Percentiles rank a stretch among this genome's conserved stretches.
phyloP scores from a whole-genome alignment of 2,888 invertebrate genomes.

The Athalia cordata region DNA sequence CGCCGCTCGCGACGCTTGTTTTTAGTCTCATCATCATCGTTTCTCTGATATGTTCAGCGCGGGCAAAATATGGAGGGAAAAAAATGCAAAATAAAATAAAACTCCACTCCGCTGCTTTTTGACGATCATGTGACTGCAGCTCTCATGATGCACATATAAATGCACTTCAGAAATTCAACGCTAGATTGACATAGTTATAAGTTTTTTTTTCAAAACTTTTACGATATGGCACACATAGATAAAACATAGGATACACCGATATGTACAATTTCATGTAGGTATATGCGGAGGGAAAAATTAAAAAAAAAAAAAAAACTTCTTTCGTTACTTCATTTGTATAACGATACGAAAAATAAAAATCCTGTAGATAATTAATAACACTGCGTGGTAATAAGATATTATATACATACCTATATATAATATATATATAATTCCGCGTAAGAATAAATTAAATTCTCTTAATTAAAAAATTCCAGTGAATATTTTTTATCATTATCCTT shows the following conservation, averaged over 20 bases:
- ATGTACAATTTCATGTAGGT: not conserved
- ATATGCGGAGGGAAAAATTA: not conserved
- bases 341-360: not conserved
- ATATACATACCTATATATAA: not conserved
- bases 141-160: not conserved
- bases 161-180: too few relatives aligned
- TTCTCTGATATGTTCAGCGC: not conserved
- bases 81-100: too few relatives aligned
- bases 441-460: not conserved
- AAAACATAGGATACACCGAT: not conserved
- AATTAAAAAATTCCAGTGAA: constrained; percentile 13
- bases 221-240: not conserved
- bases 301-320: not conserved
- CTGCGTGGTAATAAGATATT: constrained; percentile 10
- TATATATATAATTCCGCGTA: too few relatives aligned
- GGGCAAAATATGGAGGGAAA: not conserved
- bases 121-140: not conserved
- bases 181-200: constrained; percentile 44
- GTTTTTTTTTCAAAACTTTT: constrained; percentile 4
- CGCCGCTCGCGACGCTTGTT: constrained; percentile 7
- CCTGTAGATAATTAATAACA: not conserved
- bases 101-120: too few relatives aligned
- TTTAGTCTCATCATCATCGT: not conserved
- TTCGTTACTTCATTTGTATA: not conserved
- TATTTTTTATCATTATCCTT: too few relatives aligned